These are phyloP conservation scores for Conops quadrifasciatus DNA, from an alignment of 2,888 invertebrate genomes.

Conservation along the genomic window DNA sequence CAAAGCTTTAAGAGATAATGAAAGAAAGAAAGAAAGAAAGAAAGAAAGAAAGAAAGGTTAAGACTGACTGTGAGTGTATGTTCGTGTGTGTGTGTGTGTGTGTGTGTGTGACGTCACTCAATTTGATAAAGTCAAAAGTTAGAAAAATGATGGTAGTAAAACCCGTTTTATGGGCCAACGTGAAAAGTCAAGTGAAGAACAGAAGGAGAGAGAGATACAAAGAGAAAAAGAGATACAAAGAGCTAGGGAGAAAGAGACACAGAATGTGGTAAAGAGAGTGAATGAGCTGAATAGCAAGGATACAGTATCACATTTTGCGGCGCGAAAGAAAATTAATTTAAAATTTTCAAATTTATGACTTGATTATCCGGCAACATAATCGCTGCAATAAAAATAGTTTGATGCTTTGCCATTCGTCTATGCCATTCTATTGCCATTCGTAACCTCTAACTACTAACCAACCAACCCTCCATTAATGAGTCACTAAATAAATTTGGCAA, in stretches of 20 bases:
- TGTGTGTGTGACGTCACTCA: no score
- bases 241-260: background rate
- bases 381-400: slow-evolving; percentile 34
- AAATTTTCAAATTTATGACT: slow-evolving; percentile 38
- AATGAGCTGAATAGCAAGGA: background rate
- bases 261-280: slow-evolving; percentile 6
- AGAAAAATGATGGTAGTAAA: no score
- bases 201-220: background rate
- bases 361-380: slow-evolving; percentile 33
- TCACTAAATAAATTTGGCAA: background rate
- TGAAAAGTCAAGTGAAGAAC: no score
- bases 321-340: slow-evolving; percentile 25
- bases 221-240: background rate
- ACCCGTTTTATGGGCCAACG: no score
- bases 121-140: no score
- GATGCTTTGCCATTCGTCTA: background rate
- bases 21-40: no score
- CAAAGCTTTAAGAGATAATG: no score
- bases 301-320: background rate
- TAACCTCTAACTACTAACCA: background rate
- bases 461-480: background rate
- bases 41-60: no score
- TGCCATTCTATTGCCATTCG: no score
- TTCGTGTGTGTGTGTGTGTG: no score
- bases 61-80: no score